Evolutionary conservation across 2,888 invertebrate species (phyloP).

Genomic region (Cistogaster globosa): DNA sequence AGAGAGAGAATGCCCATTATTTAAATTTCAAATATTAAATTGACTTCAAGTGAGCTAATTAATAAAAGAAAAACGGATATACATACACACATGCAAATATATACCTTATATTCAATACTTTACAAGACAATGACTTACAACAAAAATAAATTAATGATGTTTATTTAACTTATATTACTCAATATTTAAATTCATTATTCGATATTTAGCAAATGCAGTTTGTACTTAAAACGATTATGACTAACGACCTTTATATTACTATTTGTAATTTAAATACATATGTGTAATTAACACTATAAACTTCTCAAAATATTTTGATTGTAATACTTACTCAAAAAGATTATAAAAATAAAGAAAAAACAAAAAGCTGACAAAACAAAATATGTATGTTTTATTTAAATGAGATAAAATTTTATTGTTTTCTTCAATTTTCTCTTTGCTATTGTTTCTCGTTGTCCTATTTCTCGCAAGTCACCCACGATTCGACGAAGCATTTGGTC

Average conservation of each 20-base stretch:
- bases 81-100: background rate
- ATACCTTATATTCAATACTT: slow-evolving; percentile 7
- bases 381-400: slow-evolving; percentile 17
- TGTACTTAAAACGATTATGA: background rate
- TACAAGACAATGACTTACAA: slow-evolving; percentile 22
- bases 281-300: slow-evolving; percentile 2
- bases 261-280: slow-evolving; percentile 41
- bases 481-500: no score
- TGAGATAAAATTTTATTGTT: background rate
- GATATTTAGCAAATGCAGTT: slow-evolving; percentile 23
- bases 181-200: slow-evolving; percentile 1
- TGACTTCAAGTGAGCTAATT: slow-evolving; percentile 35
- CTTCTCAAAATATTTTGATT: slow-evolving; percentile 50
- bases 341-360: slow-evolving; percentile 38
- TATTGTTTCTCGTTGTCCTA: no score
- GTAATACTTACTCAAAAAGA: slow-evolving; percentile 47
- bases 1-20: slow-evolving; percentile 56
- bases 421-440: no score
- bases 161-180: slow-evolving; percentile 14
- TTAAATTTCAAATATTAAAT: slow-evolving; percentile 41
- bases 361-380: slow-evolving; percentile 29
- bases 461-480: no score
- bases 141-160: slow-evolving; percentile 10
- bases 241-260: slow-evolving; percentile 11
- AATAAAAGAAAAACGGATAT: background rate